Base-by-base conservation (phyloP, 64 coral and sea anemone species). In the Anthopleura sola region DNA sequence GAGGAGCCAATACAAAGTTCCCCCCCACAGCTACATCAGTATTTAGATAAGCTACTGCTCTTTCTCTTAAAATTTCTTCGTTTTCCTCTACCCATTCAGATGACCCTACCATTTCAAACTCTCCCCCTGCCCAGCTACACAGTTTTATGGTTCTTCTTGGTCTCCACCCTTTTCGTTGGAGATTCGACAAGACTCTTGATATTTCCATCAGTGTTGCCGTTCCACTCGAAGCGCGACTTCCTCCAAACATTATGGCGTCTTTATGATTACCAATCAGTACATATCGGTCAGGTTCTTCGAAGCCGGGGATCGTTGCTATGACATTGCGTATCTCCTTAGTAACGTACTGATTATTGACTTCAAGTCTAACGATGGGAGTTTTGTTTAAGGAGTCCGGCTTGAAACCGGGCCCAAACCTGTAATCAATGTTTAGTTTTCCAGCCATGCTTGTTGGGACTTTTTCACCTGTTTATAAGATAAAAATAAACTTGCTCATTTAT, bases 241-340 rank as follows among this genome's bases (percentile, higher is more conserved):
- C 93, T 1, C 93, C 93, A 34, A 78, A 95, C 8, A 88, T 60
- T 90, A 90, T 88, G 0, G 89, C 86, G 32, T 95, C 93, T 75
- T 90, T 78, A 56, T 95, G 40, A 8, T 44, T 44, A 44, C 40
- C 40, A 44, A 44, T 44, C 40, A 44, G 40, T 3, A 44, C 40
- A 44, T 44, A 44, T 44, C 40, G 40, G 40, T 44, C 40, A 44
- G 40, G 40, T 44, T 44, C 40, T 44, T 44, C 40, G 4, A 8
- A 44, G 40, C 40, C 40, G 40, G 40, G 1, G 40, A 44, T 44
- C 40, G 40, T 44, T 44, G 40, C 40, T 44, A 44, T 44, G 40
- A 44, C 40, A 8, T 44, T 44, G 9, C 40, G 40, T 44, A 44
- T 44, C 40, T 44, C 9, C 40, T 44, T 44, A 44, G 40, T 44